A percentile compares a stretch with the other conserved stretches of the same genome.
Evolutionary conservation across 2,888 invertebrate genomes (phyloP).

Genomic region (Agonum fuliginosum): DNA sequence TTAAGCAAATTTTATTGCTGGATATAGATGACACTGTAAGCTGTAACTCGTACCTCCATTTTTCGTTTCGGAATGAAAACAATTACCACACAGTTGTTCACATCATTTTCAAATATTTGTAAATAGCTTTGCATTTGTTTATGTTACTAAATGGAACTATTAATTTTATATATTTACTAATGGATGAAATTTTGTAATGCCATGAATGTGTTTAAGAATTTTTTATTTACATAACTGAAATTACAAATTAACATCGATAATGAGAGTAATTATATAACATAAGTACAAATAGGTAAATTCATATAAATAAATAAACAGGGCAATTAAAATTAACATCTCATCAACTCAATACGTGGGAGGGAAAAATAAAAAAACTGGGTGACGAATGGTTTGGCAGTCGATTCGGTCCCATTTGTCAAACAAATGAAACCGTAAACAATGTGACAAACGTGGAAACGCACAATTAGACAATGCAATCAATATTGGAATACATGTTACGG

Average conservation of each 20-base stretch:
- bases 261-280: background rate
- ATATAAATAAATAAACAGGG: background rate
- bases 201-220: no score
- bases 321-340: background rate
- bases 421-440: constrained; percentile 35
- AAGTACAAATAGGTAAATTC: background rate
- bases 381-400: constrained; percentile 26
- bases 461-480: constrained; percentile 37
- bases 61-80: background rate
- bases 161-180: background rate
- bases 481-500: constrained; percentile 19
- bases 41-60: constrained; percentile 12
- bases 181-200: no score
- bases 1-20: constrained; percentile 40
- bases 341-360: background rate
- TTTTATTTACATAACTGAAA: no score
- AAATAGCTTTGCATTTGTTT: background rate
- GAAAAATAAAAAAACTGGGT: constrained; percentile 22
- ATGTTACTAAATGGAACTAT: background rate
- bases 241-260: no score
- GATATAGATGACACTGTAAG: constrained; percentile 24
- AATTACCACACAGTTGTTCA: background rate
- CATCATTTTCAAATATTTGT: background rate
- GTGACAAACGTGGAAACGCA: constrained; percentile 32
- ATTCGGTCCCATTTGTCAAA: constrained; percentile 10